phyloP scores from a whole-genome alignment of 2,797 vertebrate genomes.

The Coccyzus lansbergi region DNA sequence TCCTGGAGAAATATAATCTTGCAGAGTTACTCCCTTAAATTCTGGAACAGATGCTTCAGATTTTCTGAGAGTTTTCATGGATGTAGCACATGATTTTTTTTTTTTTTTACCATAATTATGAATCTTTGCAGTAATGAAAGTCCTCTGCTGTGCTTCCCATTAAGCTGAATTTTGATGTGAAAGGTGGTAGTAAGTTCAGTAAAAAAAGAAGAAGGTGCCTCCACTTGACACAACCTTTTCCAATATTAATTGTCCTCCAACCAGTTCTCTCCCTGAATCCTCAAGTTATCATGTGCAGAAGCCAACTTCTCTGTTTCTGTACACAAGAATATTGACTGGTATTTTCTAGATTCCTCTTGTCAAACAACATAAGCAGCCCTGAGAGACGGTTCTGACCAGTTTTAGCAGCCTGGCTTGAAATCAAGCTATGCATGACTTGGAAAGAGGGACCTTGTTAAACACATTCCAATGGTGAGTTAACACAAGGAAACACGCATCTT shows the following conservation, averaged over 20 bases:
- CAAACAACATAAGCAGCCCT: neutral
- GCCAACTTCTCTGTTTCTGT: neutral
- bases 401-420: conserved; percentile 12
- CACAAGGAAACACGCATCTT: neutral
- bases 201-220: neutral
- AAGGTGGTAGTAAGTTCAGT: neutral
- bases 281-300: neutral
- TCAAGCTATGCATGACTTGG: conserved; percentile 12
- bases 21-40: neutral
- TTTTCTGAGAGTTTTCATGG: neutral
- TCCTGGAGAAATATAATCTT: neutral
- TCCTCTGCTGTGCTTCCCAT: neutral
- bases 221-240: neutral
- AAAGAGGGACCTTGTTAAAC: conserved; percentile 33
- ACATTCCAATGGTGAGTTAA: conserved; percentile 14
- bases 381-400: neutral
- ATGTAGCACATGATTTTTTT: neutral
- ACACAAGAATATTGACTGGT: neutral
- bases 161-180: neutral
- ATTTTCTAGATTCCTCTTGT: neutral
- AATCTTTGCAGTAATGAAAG: neutral
- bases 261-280: neutral
- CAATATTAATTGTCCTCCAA: neutral
- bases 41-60: neutral
- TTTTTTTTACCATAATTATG: neutral